phyloP scores from a whole-genome alignment of 1,140 invertebrate genomes.

The Neuroterus valhalla region DNA sequence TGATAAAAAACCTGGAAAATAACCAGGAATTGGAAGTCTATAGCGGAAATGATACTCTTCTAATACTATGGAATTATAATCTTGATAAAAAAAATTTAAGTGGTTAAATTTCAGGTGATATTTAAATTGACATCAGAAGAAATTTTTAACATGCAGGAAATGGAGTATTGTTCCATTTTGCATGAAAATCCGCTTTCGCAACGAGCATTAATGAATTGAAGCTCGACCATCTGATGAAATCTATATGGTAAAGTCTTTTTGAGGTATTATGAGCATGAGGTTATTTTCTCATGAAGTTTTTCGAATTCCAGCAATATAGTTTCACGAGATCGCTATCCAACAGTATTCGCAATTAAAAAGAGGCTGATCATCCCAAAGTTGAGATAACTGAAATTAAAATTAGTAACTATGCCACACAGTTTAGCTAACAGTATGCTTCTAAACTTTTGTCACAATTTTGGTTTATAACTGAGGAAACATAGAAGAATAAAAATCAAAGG shows the following conservation, averaged over 20 bases:
- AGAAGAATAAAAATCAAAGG: no score
- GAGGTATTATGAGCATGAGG: neutral
- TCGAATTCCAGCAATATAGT: no score
- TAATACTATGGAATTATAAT: neutral
- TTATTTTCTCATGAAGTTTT: no score
- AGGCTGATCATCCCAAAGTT: no score
- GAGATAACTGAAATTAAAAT: no score
- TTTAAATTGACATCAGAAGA: conserved; percentile 10
- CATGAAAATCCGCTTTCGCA: neutral
- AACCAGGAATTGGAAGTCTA: neutral
- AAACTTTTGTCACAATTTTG: no score
- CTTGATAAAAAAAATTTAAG: neutral
- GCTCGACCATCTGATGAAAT: conserved; percentile 2
- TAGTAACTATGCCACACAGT: no score
- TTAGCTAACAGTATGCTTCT: no score
- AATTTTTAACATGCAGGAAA: neutral
- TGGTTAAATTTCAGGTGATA: neutral
- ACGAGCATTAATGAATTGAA: conserved; percentile 2
- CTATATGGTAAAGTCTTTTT: neutral
- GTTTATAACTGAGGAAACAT: no score
- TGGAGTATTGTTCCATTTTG: conserved; percentile 1
- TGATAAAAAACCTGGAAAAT: neutral
- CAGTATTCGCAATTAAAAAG: no score
- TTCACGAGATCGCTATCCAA: no score
- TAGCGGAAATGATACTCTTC: neutral